Evolutionary conservation across 1,140 invertebrate genomes (phyloP), one percentile per base, ranked within the genome.

Genomic region (Diorhabda elongata): DNA sequence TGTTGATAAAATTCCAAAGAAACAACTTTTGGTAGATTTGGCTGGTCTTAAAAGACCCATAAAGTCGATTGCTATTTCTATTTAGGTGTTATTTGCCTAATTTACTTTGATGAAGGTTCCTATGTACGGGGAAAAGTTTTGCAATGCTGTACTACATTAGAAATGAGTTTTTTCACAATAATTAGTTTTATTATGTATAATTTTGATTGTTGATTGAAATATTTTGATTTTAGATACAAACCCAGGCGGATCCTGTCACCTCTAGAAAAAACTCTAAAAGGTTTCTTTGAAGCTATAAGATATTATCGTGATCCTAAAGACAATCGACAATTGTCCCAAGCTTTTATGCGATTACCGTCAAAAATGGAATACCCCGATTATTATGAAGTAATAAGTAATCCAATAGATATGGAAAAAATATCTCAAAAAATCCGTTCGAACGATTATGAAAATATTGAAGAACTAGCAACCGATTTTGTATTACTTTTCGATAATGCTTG

Each of bases 401-500:
- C 98, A 2, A 97, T 99, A 76, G 97, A 99, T 80, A 91, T 99
- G 89, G 96, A 98, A 76, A 91, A 91, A 73, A 98, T 99, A 71
- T 90, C 92, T 0, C 90, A 94, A 60, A 96, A 95, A 77, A 84
- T 98, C 57, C 93, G 92, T 78, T 88, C 88, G 70, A 85, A 85
- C 61, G 81, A 81, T 2, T 99, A 99, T 80, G 90, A 92, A 9
- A 90, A 86, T 67, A 83, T 99, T 5, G 96, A 98, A 64, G 95
- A 98, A 72, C 82, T 99, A 57, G 90, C 96, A 0, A 88, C 91
- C 0, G 98, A 99, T 83, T 93, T 99, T 78, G 90, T 96, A 73
- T 84, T 98, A 9, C 98, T 99, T 95, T 97, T 99, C 82, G 97
- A 99, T 76, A 99, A 99, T 82, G 98, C 97, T 43, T 99, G 96